phyloP scores from a whole-genome alignment of 2,113 vertebrate genomes.

The Sylvia atricapilla region DNA sequence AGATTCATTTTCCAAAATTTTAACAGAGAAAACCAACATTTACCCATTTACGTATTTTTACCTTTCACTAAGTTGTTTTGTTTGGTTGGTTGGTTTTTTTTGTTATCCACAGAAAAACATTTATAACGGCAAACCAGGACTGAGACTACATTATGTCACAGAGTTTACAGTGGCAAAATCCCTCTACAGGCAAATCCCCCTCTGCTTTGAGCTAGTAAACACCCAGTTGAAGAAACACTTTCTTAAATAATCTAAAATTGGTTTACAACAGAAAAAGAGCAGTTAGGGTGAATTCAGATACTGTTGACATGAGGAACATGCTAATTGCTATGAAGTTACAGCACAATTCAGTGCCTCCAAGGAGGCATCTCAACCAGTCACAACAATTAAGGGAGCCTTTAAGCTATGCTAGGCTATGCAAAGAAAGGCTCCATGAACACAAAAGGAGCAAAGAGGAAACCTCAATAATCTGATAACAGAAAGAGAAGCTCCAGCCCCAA shows the following conservation, averaged over 20 bases:
- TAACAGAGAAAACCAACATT: background rate
- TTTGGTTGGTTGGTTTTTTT: background rate
- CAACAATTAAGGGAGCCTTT: background rate
- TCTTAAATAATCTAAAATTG: background rate
- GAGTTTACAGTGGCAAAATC: background rate
- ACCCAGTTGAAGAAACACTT: background rate
- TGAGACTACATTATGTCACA: background rate
- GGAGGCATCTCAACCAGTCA: background rate
- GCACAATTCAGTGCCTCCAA: background rate
- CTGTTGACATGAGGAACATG: background rate
- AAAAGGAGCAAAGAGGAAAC: background rate
- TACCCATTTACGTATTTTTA: fast-evolving
- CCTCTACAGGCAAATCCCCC: background rate
- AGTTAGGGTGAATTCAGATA: background rate
- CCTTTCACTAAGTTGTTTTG: background rate
- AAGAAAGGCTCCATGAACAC: background rate
- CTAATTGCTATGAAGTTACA: background rate
- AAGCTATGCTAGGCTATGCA: background rate
- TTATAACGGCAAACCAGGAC: background rate
- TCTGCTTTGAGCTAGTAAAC: background rate
- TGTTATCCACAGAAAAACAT: background rate
- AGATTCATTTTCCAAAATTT: background rate
- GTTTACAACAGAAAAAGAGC: background rate
- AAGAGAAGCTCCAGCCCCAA: background rate
- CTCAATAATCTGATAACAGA: background rate